These are phyloP conservation scores for Phalanger gymnotis DNA, from an alignment of 2,797 vertebrate species.

Conservation along the genomic window DNA sequence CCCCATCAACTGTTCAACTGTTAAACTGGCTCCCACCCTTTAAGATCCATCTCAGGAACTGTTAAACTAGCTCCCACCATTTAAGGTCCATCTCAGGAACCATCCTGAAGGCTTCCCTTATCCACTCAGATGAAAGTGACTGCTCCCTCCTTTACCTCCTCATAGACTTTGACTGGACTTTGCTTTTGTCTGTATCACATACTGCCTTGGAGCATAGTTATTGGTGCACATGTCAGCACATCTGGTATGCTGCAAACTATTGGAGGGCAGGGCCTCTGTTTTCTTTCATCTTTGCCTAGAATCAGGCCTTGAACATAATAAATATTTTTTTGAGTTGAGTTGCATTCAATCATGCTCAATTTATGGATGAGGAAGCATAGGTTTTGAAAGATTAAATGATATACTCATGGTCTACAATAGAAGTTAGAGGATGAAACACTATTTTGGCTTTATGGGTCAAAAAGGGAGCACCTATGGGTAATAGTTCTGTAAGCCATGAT, in stretches of 20 bases:
- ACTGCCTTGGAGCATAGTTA: neutral
- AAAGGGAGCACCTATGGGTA: neutral
- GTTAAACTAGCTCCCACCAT: neutral
- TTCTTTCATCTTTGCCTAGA: neutral
- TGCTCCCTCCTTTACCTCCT: neutral
- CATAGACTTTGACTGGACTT: neutral
- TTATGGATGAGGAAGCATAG: neutral
- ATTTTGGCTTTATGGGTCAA: neutral
- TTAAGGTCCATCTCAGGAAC: neutral
- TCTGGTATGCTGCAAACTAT: neutral
- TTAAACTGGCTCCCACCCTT: too few relatives aligned
- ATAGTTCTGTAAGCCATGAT: neutral
- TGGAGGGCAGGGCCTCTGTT: neutral
- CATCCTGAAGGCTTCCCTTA: neutral
- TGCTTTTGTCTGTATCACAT: neutral
- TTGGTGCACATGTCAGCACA: neutral
- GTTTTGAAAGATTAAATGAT: neutral
- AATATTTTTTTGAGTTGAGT: neutral
- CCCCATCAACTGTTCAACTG: neutral
- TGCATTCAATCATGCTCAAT: neutral
- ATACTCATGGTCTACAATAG: neutral
- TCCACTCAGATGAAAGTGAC: neutral
- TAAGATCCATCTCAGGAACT: too few relatives aligned
- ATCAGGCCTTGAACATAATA: neutral
- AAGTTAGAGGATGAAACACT: neutral